These are phyloP conservation scores for Myanophis thanlyinensis DNA, from an alignment of 2,113 vertebrate genomes.

Conservation along the genomic window DNA sequence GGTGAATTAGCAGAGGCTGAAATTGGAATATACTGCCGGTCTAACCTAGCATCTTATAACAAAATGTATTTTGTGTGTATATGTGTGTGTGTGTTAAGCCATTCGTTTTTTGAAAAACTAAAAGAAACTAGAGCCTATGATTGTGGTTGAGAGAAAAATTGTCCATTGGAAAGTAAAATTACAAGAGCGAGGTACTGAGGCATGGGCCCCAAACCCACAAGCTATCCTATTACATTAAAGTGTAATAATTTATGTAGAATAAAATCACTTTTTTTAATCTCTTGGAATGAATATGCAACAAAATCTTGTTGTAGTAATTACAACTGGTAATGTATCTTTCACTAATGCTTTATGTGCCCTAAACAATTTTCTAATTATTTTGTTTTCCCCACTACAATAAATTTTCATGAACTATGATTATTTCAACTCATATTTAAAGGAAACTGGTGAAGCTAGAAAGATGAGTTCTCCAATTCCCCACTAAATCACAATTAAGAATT, in stretches of 20 bases:
- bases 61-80: not conserved
- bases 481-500: not conserved
- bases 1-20: not conserved
- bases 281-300: not conserved
- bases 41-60: not conserved
- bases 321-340: slow-evolving; percentile 4
- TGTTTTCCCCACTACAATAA: not conserved
- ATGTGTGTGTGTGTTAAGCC: not conserved
- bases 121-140: not conserved
- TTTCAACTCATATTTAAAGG: not conserved
- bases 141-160: slow-evolving; percentile 3
- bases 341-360: not conserved
- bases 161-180: slow-evolving; percentile 18
- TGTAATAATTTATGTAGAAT: slow-evolving; percentile 24
- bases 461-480: not conserved
- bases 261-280: slow-evolving; percentile 17
- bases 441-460: not conserved
- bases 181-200: slow-evolving; percentile 1
- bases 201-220: not conserved
- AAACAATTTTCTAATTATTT: slow-evolving; percentile 24
- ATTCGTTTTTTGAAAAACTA: not conserved
- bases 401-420: not conserved
- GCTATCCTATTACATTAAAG: not conserved
- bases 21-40: not conserved
- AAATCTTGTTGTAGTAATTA: slow-evolving; percentile 20